Evolutionary conservation across 2,113 vertebrate genomes (phyloP), one percentile per base, ranked within the genome.

Genomic region (Ursus arctos): DNA sequence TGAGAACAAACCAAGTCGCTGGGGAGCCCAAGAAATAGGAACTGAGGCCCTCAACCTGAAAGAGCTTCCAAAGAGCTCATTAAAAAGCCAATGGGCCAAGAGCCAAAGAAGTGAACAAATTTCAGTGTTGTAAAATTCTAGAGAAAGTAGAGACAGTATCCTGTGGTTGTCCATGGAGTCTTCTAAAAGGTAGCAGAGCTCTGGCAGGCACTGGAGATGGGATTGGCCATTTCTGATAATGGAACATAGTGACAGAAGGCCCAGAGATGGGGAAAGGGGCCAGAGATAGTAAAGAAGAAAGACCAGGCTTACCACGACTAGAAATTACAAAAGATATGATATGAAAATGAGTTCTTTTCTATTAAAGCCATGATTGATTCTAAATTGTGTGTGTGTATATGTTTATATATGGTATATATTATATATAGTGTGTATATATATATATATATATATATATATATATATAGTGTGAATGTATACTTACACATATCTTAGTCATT

Each of bases 291-390:
- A 4, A 90, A 71, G 7, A 63, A 51, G 51, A 59, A 40, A 85
- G 3, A 87, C 31, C 12, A 67, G 55, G 7, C 65, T 24, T n/a
- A 36, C n/a, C 26, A 63, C 47, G 15, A 90, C 18, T 43, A 28
- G 12, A 80, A 76, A 95, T 49, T 69, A 69, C 0, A 74, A 94
- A 88, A 84, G 5, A 59, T 6, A 51, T 57, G n/a, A 72, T 8
- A 87, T 31, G 15, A 81, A 92, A 95, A 91, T 88, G 1, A 93
- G 31, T 77, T 92, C 1, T 74, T n/a, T 85, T 87, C 88, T 89
- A 95, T 88, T 49, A 65, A 92, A 94, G 24, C 2, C 31, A 57
- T 21, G 51, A 51, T 49, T 67, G 63, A 15, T 55, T 49, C 40
- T 13, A 86, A 47, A 91, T 12, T 33, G 59, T 22, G 22, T 6